phyloP scores from a whole-genome alignment of 92 coral and sea anemone species.

The Isaurus tuberculatus region DNA sequence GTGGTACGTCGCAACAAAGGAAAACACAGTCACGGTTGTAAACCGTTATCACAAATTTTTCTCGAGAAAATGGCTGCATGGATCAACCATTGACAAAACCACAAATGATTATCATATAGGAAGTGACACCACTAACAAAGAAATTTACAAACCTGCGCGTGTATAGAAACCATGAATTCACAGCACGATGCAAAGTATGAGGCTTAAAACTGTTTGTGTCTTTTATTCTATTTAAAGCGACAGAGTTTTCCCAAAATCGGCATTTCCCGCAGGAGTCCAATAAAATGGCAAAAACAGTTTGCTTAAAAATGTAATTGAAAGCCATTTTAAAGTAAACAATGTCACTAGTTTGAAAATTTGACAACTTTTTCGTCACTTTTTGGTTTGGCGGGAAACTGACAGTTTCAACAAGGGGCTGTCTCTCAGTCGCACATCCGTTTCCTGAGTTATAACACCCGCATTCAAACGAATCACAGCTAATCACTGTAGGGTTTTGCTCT shows the following conservation, averaged over 20 bases:
- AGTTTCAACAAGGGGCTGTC: conserved; percentile 46
- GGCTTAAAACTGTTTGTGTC: background rate
- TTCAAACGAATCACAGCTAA: conserved; percentile 46
- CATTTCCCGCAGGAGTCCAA: background rate
- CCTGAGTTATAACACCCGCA: conserved; percentile 33
- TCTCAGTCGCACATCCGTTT: conserved; percentile 40
- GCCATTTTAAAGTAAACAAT: conserved; percentile 27
- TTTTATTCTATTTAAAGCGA: background rate
- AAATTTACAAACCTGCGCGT: conserved; percentile 27
- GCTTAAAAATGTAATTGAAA: conserved; percentile 8
- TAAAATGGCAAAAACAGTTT: background rate
- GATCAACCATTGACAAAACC: conserved; percentile 14
- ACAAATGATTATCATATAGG: conserved; percentile 31
- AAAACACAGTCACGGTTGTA: background rate
- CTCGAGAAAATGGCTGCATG: conserved; percentile 16
- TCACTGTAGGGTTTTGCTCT: conserved; percentile 44
- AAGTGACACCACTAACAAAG: conserved; percentile 35
- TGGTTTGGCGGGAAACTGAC: conserved; percentile 46
- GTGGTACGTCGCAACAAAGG: background rate
- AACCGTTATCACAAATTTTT: conserved; percentile 21
- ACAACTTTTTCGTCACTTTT: conserved; percentile 44
- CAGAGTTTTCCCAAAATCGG: background rate
- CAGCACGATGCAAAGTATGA: conserved; percentile 27
- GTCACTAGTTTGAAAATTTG: conserved; percentile 23
- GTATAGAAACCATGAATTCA: conserved; percentile 31